Evolutionary conservation across 1,140 invertebrate species (phyloP), one percentile per base, ranked within the genome.

Genomic region (Vollenhovia emeryi): DNA sequence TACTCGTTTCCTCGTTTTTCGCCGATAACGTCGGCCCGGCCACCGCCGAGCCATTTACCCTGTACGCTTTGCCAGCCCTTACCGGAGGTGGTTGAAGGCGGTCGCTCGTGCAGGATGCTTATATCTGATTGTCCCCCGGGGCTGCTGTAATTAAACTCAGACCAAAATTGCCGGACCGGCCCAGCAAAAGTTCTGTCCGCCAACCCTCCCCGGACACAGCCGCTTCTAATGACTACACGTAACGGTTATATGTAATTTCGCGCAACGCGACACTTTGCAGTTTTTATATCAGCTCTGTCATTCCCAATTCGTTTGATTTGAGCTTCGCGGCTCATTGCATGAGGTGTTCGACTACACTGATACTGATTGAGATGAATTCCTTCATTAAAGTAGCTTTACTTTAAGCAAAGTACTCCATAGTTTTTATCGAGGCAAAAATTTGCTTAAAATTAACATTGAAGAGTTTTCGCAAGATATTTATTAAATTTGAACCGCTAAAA

Each of bases 121-220:
- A 89, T 91, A 92, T 92, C 90, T 90, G 92, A 92, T 92, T 91
- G 90, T 91, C 86, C 91, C 89, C 83, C 83, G 84, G 91, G 86
- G 86, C 88, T 80, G 80, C 86, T 91, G 90, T 92, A 92, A 92
- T 92, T 92, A 92, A 92, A 92, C 90, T 91, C 89, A 74, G 84
- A 92, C 91, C 89, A 91, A 92, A 92, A 92, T 92, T 92, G 91
- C 84, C 86, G 64, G 83, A 68, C 79, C 40, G 36, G 36, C 52
- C 43, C 80, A 82, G 83, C 73, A 82, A 92, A 92, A 87, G 86
- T 92, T 79, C 80, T 87, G 90, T 88, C 91, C 88, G 59, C 33
- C 48, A 1, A 45, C 57, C 57, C 52, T 11, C 66, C 69, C 55
- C 84, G 50, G 55, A 86, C 66, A 45, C 82, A 84, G 60, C 60